Percentiles rank a stretch among this genome's conserved stretches.
Evolutionary conservation across 2,797 vertebrate species (phyloP).

Genomic region (Dendrocincla tyrannina): DNA sequence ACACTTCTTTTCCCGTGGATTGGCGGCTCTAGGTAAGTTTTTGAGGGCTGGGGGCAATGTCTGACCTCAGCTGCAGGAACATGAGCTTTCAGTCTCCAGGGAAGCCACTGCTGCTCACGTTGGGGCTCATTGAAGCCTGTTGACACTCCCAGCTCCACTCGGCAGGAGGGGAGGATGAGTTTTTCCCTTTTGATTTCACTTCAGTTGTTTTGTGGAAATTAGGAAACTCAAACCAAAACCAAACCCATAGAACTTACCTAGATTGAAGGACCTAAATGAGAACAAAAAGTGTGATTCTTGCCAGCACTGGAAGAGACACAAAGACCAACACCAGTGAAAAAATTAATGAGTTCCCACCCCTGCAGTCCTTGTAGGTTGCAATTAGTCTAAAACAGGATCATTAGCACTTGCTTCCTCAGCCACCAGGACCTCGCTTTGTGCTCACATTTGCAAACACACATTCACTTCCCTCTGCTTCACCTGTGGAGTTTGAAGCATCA

Average conservation of each 20-base stretch:
- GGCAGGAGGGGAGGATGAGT: neutral
- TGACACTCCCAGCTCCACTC: neutral
- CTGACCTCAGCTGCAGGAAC: neutral
- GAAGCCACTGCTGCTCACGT: neutral
- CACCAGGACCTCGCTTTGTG: neutral
- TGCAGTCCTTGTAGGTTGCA: neutral
- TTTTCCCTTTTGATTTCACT: neutral
- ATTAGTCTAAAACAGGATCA: constrained; percentile 20
- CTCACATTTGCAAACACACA: neutral
- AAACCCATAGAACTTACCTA: neutral
- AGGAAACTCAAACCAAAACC: neutral
- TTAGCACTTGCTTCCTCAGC: constrained; percentile 22
- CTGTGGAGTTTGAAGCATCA: neutral
- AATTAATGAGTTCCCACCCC: constrained; percentile 10
- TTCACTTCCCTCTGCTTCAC: neutral
- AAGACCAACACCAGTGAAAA: constrained; percentile 10
- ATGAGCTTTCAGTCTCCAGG: neutral
- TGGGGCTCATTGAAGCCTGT: accelerated
- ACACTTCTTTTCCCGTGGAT: neutral
- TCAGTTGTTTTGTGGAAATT: neutral
- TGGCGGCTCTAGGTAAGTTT: neutral
- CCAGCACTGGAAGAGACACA: neutral
- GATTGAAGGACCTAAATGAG: neutral
- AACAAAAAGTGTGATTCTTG: neutral
- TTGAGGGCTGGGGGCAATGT: neutral